A percentile compares a stretch with the other conserved stretches of the same genome.
Evolutionary conservation across 1,140 invertebrate genomes (phyloP).

Genomic region (Branchinecta lynchi): DNA sequence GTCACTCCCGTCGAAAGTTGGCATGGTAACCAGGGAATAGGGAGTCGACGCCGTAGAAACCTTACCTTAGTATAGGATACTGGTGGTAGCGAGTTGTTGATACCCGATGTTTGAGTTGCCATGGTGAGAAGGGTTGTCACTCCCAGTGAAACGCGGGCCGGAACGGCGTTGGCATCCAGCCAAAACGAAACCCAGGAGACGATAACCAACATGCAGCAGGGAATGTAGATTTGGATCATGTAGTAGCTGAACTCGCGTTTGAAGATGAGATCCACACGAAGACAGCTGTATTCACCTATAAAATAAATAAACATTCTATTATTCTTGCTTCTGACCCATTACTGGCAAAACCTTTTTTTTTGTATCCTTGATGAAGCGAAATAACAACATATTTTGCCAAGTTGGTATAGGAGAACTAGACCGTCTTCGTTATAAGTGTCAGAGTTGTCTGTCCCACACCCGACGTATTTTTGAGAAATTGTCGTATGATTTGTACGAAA

Average conservation of each 20-base stretch:
- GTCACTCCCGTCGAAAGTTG: too few species aligned
- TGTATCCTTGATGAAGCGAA: not conserved
- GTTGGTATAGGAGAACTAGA: too few species aligned
- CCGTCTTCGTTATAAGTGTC: too few species aligned
- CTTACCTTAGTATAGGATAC: slow-evolving; percentile 37
- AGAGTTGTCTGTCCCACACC: too few species aligned
- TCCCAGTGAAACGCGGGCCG: slow-evolving; percentile 38
- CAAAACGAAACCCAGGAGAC: slow-evolving; percentile 43
- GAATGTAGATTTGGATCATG: slow-evolving; percentile 38
- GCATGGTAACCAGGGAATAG: too few species aligned
- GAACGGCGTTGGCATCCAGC: slow-evolving; percentile 37
- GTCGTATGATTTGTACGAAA: too few species aligned
- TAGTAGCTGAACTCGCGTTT: slow-evolving; percentile 40
- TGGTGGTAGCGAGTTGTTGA: slow-evolving; percentile 37
- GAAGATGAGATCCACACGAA: slow-evolving; percentile 35
- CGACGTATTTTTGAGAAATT: too few species aligned
- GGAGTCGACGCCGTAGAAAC: too few species aligned
- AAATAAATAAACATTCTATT: slow-evolving; percentile 14
- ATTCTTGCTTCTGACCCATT: slow-evolving; percentile 19
- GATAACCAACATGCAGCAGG: slow-evolving; percentile 39
- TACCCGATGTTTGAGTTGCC: slow-evolving; percentile 38
- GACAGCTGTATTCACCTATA: slow-evolving; percentile 38
- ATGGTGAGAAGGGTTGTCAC: slow-evolving; percentile 42
- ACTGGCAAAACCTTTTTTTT: not conserved
- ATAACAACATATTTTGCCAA: slow-evolving; percentile 12